Evolutionary conservation across 2,888 invertebrate species (phyloP), one percentile per base, ranked within the genome.

Genomic region (Ethmia dodecea): DNA sequence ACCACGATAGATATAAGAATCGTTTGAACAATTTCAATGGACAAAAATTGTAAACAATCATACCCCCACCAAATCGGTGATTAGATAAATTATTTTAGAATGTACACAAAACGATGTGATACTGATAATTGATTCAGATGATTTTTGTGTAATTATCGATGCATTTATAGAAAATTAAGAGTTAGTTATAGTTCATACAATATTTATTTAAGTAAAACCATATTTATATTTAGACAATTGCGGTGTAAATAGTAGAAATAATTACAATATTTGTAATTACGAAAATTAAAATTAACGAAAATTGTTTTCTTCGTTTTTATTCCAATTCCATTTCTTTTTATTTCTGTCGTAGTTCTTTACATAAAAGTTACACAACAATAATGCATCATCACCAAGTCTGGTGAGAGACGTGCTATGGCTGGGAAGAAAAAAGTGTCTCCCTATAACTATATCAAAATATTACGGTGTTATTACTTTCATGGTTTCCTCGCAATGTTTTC

Each of bases 81-180:
- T 26, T 26, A 11, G 11, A 39, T 37, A 27, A 35, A 37, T 43
- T 55, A 51, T 54, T 37, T 47, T 49, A 61, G 53, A 53, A 63
- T 63, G 67, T 76, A 78, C 77, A 80, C 77, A 76, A 75, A 71
- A 60, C 64, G 53, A 78, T 86, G 83, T 83, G 83, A 83, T 84
- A 84, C 83, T 83, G 83, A 83, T 84, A 84, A 71, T 70, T 49
- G 60, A 57, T 60, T 68, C 68, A 63, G 55, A 60, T 57, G 50
- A 58, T 55, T 68, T 69, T 64, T 70, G 61, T 78, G 71, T 76
- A 72, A 70, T 60, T 64, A 68, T 68, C 59, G 59, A 70, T 77
- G 79, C 79, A 83, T 81, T 83, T 81, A 76, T 72, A 72, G 62
- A 46, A 34, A 43, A 13, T 25, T 37, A 37, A 40, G 36, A 18